Conservation (phyloP, 1,140 invertebrate species). For the Lepidurus apus region DNA sequence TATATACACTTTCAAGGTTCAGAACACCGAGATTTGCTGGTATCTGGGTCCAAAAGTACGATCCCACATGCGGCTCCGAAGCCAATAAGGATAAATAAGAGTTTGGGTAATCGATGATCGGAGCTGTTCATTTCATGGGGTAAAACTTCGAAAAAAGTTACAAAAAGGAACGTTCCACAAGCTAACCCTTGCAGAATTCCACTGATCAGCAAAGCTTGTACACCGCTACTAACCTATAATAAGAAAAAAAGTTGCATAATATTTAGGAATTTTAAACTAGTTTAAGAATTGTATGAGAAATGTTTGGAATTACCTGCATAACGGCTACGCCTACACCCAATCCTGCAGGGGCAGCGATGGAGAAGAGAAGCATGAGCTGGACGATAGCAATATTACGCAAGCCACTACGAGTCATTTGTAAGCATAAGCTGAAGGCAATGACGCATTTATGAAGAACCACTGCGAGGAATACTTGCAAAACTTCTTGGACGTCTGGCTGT, state of each 20-base stretch:
- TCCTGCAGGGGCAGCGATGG: slow-evolving; percentile 64
- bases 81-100: slow-evolving; percentile 50
- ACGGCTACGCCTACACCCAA: slow-evolving; percentile 57
- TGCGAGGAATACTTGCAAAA: slow-evolving; percentile 51
- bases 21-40: slow-evolving; percentile 23
- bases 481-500: slow-evolving; percentile 37
- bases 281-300: neutral
- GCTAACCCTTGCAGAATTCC: slow-evolving; percentile 61
- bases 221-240: slow-evolving; percentile 39
- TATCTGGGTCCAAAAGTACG: slow-evolving; percentile 43
- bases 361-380: slow-evolving; percentile 56
- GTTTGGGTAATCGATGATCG: slow-evolving; percentile 48
- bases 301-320: slow-evolving; percentile 42
- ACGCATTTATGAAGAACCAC: slow-evolving; percentile 57
- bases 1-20: neutral
- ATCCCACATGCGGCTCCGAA: slow-evolving; percentile 47
- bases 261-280: neutral
- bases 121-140: slow-evolving; percentile 58
- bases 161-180: slow-evolving; percentile 86
- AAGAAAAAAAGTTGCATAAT: neutral
- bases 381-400: slow-evolving; percentile 54
- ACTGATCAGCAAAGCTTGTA: slow-evolving; percentile 46
- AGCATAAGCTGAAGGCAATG: slow-evolving; percentile 56
- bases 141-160: slow-evolving; percentile 86
- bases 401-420: slow-evolving; percentile 58